Evolutionary conservation across 2,888 invertebrate genomes (phyloP).

Genomic region (Chrysomela aeneicollis): DNA sequence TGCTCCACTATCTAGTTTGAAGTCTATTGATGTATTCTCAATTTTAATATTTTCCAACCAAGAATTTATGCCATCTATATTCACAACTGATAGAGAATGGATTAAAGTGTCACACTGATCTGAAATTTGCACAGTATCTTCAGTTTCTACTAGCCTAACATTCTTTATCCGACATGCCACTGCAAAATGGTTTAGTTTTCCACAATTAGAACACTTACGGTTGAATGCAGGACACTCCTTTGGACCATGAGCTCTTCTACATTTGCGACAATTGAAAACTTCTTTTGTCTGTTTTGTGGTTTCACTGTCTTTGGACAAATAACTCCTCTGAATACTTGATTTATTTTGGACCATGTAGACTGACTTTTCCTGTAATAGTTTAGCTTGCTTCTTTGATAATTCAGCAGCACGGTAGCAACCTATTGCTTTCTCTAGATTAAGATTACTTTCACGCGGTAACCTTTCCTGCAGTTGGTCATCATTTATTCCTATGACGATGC

Average conservation of each 20-base stretch:
- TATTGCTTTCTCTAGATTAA: conserved; percentile 11
- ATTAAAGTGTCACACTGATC: not conserved
- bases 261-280: not conserved
- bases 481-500: conserved; percentile 12
- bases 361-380: not conserved
- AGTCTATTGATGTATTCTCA: not conserved
- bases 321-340: not conserved
- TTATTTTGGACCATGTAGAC: not conserved
- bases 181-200: not conserved
- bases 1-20: conserved; percentile 2
- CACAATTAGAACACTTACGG: not conserved
- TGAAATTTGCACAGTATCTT: not conserved
- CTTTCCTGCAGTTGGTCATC: conserved; percentile 1
- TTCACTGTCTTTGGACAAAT: not conserved
- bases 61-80: not conserved
- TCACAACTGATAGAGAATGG: not conserved
- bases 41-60: not conserved
- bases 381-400: conserved; percentile 13
- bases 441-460: conserved; percentile 2
- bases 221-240: conserved; percentile 5
- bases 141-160: not conserved
- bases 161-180: not conserved
- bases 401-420: conserved; percentile 14
- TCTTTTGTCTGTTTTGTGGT: not conserved
- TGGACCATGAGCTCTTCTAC: not conserved